Evolutionary conservation across 2,888 invertebrate species (phyloP), one percentile per base, ranked within the genome.

Genomic region (Fragum sueziense): DNA sequence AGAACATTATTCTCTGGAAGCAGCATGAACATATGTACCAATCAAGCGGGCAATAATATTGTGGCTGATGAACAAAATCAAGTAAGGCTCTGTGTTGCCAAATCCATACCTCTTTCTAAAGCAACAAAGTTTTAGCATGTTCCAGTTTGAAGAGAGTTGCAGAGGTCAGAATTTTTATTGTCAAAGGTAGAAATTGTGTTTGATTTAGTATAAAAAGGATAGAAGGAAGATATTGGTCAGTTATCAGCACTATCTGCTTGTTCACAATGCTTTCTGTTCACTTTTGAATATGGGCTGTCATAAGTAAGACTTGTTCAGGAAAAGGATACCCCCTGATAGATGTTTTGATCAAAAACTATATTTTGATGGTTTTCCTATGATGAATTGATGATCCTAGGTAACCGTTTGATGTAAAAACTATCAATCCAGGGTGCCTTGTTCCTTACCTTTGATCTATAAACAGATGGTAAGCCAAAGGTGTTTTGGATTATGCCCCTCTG

Each of bases 21-120:
- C 65, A 65, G 65, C 65, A 33, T 65, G 65, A 65, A 65, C 65
- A 65, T 41, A 65, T 65, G 65, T 65, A 65, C 65, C 41, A 65
- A 65, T n/a, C 41, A 29, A 65, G 27, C 33, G 33, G 41, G 37
- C 37, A 65, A 65, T 65, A 27, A 41, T 65, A 41, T 41, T 37
- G 65, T 65, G 20, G 31, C 65, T 65, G 41, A 65, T 41, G 65
- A 65, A 65, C 37, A 65, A 65, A n/a, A 65, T 37, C 65, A 65
- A 65, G 65, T 65, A 41, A 37, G 41, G 25, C 65, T 33, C 14
- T 61, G 61, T 20, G n/a, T n/a, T n/a, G n/a, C n/a, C n/a, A n/a
- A n/a, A n/a, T n/a, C n/a, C n/a, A n/a, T n/a, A n/a, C n/a, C n/a
- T n/a, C n/a, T n/a, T n/a, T n/a, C n/a, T n/a, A n/a, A n/a, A n/a